Evolutionary conservation across 2,888 invertebrate species (phyloP).

Genomic region (Phrixothrix hirtus): DNA sequence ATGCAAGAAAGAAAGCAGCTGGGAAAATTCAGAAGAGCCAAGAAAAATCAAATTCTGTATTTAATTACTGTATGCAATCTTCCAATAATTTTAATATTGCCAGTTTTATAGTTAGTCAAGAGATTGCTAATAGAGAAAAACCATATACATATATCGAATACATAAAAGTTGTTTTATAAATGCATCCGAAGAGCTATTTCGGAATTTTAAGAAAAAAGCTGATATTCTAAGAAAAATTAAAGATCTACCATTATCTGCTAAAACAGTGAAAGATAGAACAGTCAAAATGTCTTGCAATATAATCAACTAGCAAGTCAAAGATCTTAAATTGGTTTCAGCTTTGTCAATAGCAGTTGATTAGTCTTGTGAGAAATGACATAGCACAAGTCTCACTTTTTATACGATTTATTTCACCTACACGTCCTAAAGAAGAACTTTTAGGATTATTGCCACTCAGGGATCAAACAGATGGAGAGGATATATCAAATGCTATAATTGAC

Average conservation of each 20-base stretch:
- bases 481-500: slow-evolving; percentile 40
- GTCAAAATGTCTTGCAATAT: slow-evolving; percentile 37
- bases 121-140: slow-evolving; percentile 33
- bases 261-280: slow-evolving; percentile 40
- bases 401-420: slow-evolving; percentile 35
- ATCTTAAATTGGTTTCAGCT: slow-evolving; percentile 36
- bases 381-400: slow-evolving; percentile 42
- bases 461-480: slow-evolving; percentile 37
- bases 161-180: slow-evolving; percentile 34
- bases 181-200: slow-evolving; percentile 42
- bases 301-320: slow-evolving; percentile 37
- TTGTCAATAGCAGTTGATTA: slow-evolving; percentile 41
- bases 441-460: slow-evolving; percentile 28
- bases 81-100: slow-evolving; percentile 31
- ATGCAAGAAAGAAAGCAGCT: no score
- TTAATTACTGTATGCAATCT: slow-evolving; percentile 32
- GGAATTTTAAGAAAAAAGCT: slow-evolving; percentile 43
- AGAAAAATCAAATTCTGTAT: slow-evolving; percentile 6
- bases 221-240: slow-evolving; percentile 36
- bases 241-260: slow-evolving; percentile 36
- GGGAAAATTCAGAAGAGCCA: slow-evolving; percentile 2
- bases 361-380: slow-evolving; percentile 42
- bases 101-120: slow-evolving; percentile 25
- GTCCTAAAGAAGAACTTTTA: slow-evolving; percentile 28
- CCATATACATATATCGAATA: slow-evolving; percentile 33